Evolutionary conservation across 1,140 invertebrate genomes (phyloP).

Genomic region (Campoletis sonorensis): DNA sequence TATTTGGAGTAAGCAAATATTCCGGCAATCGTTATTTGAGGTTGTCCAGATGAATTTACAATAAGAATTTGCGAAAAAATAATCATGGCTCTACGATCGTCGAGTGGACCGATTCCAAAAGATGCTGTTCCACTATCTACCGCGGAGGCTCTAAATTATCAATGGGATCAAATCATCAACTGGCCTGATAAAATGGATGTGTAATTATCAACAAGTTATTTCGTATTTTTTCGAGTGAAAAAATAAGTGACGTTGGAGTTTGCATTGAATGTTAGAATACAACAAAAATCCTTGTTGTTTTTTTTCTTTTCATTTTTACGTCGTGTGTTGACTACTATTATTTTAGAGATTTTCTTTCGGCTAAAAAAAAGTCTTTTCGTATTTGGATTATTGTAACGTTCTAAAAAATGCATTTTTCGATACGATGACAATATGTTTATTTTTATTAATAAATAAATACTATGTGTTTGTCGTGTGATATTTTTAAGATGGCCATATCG

Average conservation of each 20-base stretch:
- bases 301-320: too few relatives aligned
- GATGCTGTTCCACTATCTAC: background rate
- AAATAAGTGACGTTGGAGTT: background rate
- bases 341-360: too few relatives aligned
- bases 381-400: too few relatives aligned
- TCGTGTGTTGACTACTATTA: too few relatives aligned
- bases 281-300: too few relatives aligned
- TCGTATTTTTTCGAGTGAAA: background rate
- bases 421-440: background rate
- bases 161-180: slow-evolving; percentile 26
- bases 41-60: background rate
- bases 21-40: too few relatives aligned
- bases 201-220: slow-evolving; percentile 19
- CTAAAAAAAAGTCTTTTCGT: too few relatives aligned
- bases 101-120: slow-evolving; percentile 23
- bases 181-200: slow-evolving; percentile 31
- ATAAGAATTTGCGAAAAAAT: background rate
- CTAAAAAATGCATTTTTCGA: too few relatives aligned
- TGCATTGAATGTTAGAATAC: background rate
- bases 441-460: background rate
- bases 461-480: slow-evolving; percentile 51
- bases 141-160: slow-evolving; percentile 26
- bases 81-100: background rate
- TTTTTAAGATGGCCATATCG: slow-evolving; percentile 58
- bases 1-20: too few relatives aligned